Evolutionary conservation across 1,140 invertebrate genomes (phyloP).

Genomic region (Chelonus insularis): DNA sequence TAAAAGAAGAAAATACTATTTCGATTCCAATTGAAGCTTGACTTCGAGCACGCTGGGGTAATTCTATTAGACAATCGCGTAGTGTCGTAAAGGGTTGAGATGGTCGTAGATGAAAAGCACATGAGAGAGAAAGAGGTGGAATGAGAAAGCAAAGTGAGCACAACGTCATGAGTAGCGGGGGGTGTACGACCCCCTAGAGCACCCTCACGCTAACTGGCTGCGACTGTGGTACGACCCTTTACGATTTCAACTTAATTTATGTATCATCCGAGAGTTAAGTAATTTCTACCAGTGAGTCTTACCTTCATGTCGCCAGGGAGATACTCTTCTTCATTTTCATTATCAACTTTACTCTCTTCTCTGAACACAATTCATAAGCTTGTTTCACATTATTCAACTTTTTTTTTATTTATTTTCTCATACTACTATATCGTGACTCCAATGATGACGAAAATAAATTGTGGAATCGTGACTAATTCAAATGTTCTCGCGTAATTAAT

Average conservation of each 20-base stretch:
- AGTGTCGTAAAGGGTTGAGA: conserved; percentile 57
- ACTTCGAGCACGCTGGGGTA: conserved; percentile 42
- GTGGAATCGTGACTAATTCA: conserved; percentile 7
- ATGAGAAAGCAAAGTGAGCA: conserved; percentile 26
- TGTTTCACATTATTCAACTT: background rate
- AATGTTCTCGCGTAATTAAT: conserved; percentile 14
- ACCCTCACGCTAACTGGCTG: conserved; percentile 62
- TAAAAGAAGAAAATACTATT: background rate
- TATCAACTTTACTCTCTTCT: conserved; percentile 22
- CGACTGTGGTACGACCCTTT: conserved; percentile 56
- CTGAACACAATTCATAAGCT: background rate
- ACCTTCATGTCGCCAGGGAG: conserved; percentile 24
- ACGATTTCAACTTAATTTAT: conserved; percentile 62
- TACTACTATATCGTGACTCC: background rate
- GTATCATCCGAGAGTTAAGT: conserved; percentile 63
- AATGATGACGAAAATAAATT: conserved; percentile 12
- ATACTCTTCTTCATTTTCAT: conserved; percentile 34
- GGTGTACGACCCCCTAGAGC: conserved; percentile 60
- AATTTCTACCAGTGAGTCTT: conserved; percentile 53
- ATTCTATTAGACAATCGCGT: conserved; percentile 57
- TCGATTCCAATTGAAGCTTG: background rate
- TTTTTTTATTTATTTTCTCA: background rate
- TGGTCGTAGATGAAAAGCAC: conserved; percentile 29
- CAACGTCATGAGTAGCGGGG: conserved; percentile 37
- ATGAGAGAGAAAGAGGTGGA: conserved; percentile 8